phyloP scores from a whole-genome alignment of 2,797 vertebrate genomes.

The Anomalospiza imberbis region DNA sequence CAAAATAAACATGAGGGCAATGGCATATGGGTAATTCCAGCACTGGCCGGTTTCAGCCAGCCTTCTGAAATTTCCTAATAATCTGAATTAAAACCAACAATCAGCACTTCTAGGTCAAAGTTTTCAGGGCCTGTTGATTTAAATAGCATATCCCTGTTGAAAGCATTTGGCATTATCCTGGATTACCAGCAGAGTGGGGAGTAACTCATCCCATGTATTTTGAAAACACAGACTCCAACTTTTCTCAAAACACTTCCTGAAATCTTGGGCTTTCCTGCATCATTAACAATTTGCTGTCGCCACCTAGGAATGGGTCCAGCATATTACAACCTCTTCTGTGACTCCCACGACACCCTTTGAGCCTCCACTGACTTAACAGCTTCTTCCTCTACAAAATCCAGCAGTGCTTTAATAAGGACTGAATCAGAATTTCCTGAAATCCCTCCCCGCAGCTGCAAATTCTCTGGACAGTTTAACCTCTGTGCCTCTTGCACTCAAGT shows the following conservation, averaged over 20 bases:
- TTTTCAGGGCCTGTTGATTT: not conserved
- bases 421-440: not conserved
- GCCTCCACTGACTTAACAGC: not conserved
- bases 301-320: slow-evolving; percentile 1
- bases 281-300: slow-evolving; percentile 7
- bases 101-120: not conserved
- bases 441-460: not conserved
- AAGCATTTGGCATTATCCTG: not conserved
- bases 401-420: not conserved
- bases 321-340: not conserved
- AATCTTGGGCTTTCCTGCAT: not conserved
- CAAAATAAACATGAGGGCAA: not conserved
- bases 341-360: accelerated
- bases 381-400: not conserved
- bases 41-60: not conserved
- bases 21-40: not conserved
- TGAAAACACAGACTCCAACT: not conserved
- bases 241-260: not conserved
- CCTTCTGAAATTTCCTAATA: not conserved
- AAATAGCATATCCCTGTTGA: accelerated
- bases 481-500: not conserved
- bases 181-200: not conserved
- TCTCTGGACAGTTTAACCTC: not conserved
- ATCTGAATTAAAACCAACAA: not conserved
- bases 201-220: not conserved